phyloP scores from a whole-genome alignment of 2,113 vertebrate genomes.

The Heliornis fulica region DNA sequence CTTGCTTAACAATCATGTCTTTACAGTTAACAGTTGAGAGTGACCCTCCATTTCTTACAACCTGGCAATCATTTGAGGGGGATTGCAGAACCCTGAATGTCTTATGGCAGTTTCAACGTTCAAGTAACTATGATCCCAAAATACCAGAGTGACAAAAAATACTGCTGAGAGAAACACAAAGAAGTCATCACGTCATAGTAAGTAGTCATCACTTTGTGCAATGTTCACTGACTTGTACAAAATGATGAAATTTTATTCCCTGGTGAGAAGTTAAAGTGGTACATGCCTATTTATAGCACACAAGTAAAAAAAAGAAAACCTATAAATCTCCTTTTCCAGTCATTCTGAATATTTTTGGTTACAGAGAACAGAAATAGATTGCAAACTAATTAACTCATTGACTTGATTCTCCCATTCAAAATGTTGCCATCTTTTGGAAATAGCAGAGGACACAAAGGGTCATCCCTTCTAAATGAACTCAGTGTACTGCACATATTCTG shows the following conservation, averaged over 20 bases:
- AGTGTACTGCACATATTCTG: background rate
- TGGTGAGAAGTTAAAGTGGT: background rate
- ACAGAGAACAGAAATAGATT: background rate
- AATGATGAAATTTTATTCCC: slow-evolving; percentile 8
- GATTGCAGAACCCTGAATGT: background rate
- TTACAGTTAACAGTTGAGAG: background rate
- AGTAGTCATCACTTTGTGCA: slow-evolving; percentile 37
- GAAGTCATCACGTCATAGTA: background rate
- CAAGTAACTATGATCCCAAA: background rate
- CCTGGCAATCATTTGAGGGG: background rate
- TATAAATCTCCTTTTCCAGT: background rate
- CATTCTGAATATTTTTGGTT: background rate
- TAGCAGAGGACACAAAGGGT: background rate
- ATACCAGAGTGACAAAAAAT: slow-evolving; percentile 7
- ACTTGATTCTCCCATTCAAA: background rate
- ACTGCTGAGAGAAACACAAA: slow-evolving; percentile 22
- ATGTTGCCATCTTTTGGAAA: background rate
- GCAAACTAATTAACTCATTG: background rate
- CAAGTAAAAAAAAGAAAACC: background rate
- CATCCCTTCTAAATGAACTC: background rate
- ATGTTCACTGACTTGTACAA: slow-evolving; percentile 9
- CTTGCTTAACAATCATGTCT: background rate
- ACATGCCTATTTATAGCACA: background rate
- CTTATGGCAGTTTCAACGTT: background rate
- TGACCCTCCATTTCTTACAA: background rate